These are phyloP conservation scores for Lithophane leautieri DNA, from an alignment of 2,888 invertebrate species.

Conservation along the genomic window DNA sequence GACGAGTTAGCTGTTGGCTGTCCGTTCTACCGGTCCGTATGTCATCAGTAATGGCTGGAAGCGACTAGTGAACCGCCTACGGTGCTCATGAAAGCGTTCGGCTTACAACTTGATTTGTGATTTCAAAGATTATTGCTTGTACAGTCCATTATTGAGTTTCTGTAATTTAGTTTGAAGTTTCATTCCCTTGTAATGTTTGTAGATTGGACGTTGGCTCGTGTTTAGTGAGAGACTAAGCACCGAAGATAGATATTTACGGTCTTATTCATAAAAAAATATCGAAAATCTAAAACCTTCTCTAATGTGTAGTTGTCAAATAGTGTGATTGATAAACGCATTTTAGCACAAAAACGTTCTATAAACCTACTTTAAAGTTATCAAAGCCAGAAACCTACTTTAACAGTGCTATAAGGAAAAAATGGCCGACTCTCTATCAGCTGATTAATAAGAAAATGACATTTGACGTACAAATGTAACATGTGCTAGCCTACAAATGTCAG, in stretches of 20 bases:
- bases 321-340: too few species aligned
- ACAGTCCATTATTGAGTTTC: slow-evolving; percentile 81
- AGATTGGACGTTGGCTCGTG: slow-evolving; percentile 43
- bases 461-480: too few species aligned
- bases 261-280: too few species aligned
- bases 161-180: slow-evolving; percentile 81
- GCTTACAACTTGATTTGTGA: slow-evolving; percentile 89
- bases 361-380: too few species aligned
- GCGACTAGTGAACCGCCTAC: slow-evolving; percentile 87
- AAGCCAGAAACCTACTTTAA: too few species aligned
- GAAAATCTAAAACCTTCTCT: too few species aligned
- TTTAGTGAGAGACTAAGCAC: slow-evolving; percentile 39
- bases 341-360: too few species aligned
- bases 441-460: too few species aligned
- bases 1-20: slow-evolving; percentile 45
- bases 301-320: too few species aligned
- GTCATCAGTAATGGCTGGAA: slow-evolving; percentile 81
- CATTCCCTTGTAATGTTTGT: slow-evolving; percentile 71
- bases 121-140: slow-evolving; percentile 86
- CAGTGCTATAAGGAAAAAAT: too few species aligned
- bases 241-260: neutral
- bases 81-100: slow-evolving; percentile 86
- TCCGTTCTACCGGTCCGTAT: slow-evolving; percentile 66
- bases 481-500: too few species aligned
- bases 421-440: too few species aligned